Conservation (phyloP, 2,113 vertebrate species). For the Myotis davidii region DNA sequence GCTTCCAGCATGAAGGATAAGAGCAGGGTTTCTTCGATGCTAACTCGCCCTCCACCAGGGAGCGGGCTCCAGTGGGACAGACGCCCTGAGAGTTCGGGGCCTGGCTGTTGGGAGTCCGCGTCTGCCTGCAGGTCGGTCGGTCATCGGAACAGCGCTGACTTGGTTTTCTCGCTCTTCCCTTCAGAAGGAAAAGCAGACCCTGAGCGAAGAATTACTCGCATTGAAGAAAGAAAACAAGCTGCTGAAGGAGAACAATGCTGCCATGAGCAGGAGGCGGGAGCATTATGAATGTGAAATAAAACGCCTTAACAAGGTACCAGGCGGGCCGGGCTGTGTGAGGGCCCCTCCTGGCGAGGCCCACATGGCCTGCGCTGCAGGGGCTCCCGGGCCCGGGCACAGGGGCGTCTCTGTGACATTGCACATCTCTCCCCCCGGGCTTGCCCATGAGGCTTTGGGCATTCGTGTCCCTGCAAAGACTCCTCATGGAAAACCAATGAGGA, state of each 20-base stretch:
- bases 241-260: slow-evolving; percentile 81
- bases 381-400: too few species aligned
- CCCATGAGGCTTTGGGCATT: background rate
- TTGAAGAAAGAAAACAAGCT: slow-evolving; percentile 84
- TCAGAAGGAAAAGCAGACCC: slow-evolving; percentile 78
- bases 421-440: background rate
- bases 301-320: slow-evolving; percentile 85
- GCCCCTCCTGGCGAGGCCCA: background rate
- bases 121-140: too few species aligned
- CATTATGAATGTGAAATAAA: slow-evolving; percentile 85
- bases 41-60: background rate
- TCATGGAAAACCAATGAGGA: background rate
- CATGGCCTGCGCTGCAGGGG: background rate
- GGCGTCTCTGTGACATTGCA: background rate
- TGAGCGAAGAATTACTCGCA: slow-evolving; percentile 76
- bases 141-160: too few species aligned
- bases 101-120: too few species aligned
- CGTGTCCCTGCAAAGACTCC: background rate
- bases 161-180: slow-evolving; percentile 60
- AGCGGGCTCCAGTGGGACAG: too few species aligned
- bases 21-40: background rate
- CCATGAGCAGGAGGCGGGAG: slow-evolving; percentile 77
- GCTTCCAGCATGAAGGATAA: background rate
- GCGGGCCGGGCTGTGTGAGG: background rate
- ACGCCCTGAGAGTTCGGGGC: background rate